Evolutionary conservation across 2,797 vertebrate species (phyloP).

Genomic region (Labroides dimidiatus): DNA sequence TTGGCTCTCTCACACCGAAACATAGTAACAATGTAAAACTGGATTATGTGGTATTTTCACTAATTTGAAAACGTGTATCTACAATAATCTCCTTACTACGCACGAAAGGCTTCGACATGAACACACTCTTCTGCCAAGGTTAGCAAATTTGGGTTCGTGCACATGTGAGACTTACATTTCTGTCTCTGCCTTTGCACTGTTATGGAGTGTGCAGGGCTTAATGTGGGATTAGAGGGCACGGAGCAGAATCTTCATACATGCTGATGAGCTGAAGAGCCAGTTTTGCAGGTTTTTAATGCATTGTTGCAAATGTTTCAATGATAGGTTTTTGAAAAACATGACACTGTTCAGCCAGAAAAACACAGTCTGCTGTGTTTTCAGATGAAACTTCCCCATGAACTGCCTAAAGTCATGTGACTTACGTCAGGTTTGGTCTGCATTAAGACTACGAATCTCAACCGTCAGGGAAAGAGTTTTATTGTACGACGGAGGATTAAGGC

Average conservation of each 20-base stretch:
- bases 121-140: background rate
- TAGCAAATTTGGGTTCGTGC: background rate
- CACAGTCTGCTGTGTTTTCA: no score
- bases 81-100: background rate
- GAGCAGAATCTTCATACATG: background rate
- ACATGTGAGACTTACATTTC: background rate
- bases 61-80: constrained; percentile 5
- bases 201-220: background rate
- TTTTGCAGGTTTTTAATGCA: background rate
- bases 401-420: no score
- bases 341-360: background rate
- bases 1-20: constrained; percentile 7
- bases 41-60: constrained; percentile 1
- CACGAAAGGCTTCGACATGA: background rate
- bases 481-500: no score
- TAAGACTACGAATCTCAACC: no score
- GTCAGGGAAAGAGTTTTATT: no score
- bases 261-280: background rate
- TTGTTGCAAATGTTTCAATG: no score
- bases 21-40: constrained; percentile 4
- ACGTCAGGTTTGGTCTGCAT: no score
- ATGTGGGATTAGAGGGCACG: background rate
- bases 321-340: background rate
- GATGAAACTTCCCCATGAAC: no score
- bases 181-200: background rate